Evolutionary conservation across 2,888 invertebrate species (phyloP), one percentile per base, ranked within the genome.

Genomic region (Vandiemenella viatica): DNA sequence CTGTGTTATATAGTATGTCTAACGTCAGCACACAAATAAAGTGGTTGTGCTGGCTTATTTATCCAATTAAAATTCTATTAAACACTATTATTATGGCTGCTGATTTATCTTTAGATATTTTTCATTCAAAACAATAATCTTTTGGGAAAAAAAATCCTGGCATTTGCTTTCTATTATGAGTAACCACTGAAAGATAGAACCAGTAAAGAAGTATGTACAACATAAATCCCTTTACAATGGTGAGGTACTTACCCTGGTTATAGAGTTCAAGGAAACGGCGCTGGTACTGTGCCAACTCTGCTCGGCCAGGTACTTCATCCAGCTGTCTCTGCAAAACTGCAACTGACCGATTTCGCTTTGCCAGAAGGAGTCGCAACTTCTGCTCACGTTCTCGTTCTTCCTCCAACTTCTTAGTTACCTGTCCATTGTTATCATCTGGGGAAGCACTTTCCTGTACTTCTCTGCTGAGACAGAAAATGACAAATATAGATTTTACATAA

Each of bases 221-320:
- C 17, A 10, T 26, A 20, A 16, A n/a, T 8, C 17, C n/a, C n/a
- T n/a, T 8, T 8, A 51, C 49, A 48, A 48, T 19, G 22, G 45
- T 20, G 23, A 21, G 6, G 20, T 23, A 21, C 44, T 47, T 62
- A 84, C 85, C 85, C 78, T 88, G 93, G 70, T 92, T 91, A 63
- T 95, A 95, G 7, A 97, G 75, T 69, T 97, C 97, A 60, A 96
- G 76, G 66, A 98, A 97, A 58, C 97, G 73, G 60, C 88, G 77
- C 65, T 97, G 95, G 65, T 98, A 97, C 63, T 98, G 97, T 46
- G 88, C 77, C 47, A 97, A 69, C 64, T 98, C 97, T 0, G 90
- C 87, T 51, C 92, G 76, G 23, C 89, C 86, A 1, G 97, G 97
- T 49, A 93, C 81, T 60, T 92, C 90, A 63, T 97, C 97, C 49